Percentiles rank a stretch among this genome's conserved stretches.
These are phyloP conservation scores for Thalassaphorura encarpata DNA, from an alignment of 1,140 invertebrate species.

Conservation along the genomic window DNA sequence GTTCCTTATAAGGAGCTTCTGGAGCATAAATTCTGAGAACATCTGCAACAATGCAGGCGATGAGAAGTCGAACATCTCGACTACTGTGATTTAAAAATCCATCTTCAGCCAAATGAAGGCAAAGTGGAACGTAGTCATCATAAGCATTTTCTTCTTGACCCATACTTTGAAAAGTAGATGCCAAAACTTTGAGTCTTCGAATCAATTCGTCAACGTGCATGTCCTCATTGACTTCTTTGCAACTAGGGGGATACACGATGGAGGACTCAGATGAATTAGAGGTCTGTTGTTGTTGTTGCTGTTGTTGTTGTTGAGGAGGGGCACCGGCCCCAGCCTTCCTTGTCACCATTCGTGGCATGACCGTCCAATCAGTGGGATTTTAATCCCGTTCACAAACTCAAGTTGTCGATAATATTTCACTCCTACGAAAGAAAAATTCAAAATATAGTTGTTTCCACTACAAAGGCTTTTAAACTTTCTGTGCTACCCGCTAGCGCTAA, in stretches of 20 bases:
- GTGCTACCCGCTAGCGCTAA: no score
- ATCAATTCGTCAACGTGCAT: constrained; percentile 90
- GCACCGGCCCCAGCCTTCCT: no score
- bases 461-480: no score
- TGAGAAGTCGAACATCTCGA: constrained; percentile 84
- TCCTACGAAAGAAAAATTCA: no score
- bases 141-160: constrained; percentile 91
- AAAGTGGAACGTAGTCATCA: constrained; percentile 84
- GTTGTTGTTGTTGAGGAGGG: no score
- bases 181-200: constrained; percentile 80
- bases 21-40: constrained; percentile 94
- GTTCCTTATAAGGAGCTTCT: constrained; percentile 95
- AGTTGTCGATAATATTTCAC: no score
- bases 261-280: not conserved
- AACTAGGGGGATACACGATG: constrained; percentile 76
- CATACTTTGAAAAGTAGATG: constrained; percentile 90
- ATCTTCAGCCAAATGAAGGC: constrained; percentile 86
- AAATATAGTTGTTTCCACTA: no score
- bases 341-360: no score
- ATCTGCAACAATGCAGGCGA: constrained; percentile 95
- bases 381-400: no score
- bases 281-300: no score
- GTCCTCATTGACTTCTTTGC: constrained; percentile 80
- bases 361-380: no score
- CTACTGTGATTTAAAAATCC: constrained; percentile 81